A percentile compares a stretch with the other conserved stretches of the same genome.
phyloP scores from a whole-genome alignment of 2,888 invertebrate genomes.

The Archaeoteleia sp. region DNA sequence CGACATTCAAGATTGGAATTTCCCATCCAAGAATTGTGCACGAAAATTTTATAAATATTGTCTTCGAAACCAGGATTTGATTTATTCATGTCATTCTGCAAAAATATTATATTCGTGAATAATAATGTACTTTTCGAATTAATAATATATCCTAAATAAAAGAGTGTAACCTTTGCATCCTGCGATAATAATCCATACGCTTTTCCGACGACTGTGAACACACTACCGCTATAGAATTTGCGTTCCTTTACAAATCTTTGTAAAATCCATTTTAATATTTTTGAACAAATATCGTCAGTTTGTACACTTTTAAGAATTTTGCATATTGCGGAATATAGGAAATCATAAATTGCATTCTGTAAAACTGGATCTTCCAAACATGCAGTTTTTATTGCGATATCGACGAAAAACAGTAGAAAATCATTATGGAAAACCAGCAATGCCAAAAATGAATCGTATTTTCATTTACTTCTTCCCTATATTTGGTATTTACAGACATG shows the following conservation, averaged over 20 bases:
- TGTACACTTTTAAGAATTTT: too few relatives aligned
- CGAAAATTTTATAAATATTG: constrained; percentile 59
- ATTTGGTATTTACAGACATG: too few relatives aligned
- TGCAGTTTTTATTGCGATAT: constrained; percentile 19
- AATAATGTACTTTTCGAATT: background rate
- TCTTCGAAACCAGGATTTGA: constrained; percentile 32
- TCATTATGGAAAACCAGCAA: constrained; percentile 20
- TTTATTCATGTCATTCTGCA: constrained; percentile 2
- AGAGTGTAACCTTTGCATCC: constrained; percentile 46
- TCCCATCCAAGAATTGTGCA: constrained; percentile 64
- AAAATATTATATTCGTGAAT: background rate
- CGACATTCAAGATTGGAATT: constrained; percentile 60
- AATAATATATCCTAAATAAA: constrained; percentile 1
- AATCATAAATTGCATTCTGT: constrained; percentile 62
- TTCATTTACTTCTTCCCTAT: background rate
- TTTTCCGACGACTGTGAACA: constrained; percentile 64
- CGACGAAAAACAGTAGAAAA: constrained; percentile 11
- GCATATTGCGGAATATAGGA: constrained; percentile 54
- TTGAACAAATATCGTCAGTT: constrained; percentile 27
- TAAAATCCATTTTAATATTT: constrained; percentile 47
- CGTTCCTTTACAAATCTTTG: constrained; percentile 15
- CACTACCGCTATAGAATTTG: constrained; percentile 60
- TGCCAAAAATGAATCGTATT: constrained; percentile 20
- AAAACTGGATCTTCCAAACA: constrained; percentile 58
- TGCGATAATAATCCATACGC: constrained; percentile 55